These are phyloP conservation scores for Regulus satrapa DNA, from an alignment of 2,113 vertebrate genomes.

Conservation along the genomic window DNA sequence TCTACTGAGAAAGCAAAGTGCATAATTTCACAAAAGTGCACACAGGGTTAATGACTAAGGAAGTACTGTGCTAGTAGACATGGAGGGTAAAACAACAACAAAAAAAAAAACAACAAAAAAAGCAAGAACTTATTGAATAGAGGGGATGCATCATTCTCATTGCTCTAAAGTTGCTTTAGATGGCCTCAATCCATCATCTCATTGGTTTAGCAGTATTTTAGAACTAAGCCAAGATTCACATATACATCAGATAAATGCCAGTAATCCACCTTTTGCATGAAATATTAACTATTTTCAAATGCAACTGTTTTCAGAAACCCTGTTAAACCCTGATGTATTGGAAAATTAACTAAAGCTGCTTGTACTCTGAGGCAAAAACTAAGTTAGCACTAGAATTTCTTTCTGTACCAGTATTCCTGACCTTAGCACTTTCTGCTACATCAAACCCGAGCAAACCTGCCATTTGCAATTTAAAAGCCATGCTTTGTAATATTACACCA, in stretches of 20 bases:
- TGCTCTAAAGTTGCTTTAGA: constrained; percentile 11
- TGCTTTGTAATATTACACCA: constrained; percentile 45
- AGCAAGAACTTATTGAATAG: background rate
- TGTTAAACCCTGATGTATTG: background rate
- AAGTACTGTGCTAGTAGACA: constrained; percentile 11
- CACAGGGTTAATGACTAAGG: background rate
- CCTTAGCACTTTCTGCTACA: constrained; percentile 21
- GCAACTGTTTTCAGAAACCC: background rate
- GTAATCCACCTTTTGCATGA: background rate
- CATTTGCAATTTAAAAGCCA: constrained; percentile 5
- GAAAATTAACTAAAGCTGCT: constrained; percentile 2
- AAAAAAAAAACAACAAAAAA: background rate
- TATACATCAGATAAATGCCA: background rate
- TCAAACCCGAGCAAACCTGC: background rate
- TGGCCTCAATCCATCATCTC: background rate
- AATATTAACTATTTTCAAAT: background rate
- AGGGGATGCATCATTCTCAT: background rate
- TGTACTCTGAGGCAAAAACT: background rate
- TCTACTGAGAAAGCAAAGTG: constrained; percentile 66
- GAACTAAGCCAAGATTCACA: background rate
- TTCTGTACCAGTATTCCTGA: constrained; percentile 14
- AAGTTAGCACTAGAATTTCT: background rate
- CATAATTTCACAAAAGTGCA: constrained; percentile 65
- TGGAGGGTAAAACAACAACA: background rate
- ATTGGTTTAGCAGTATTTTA: background rate